Percentiles rank a stretch among this genome's conserved stretches.
Evolutionary conservation across 2,888 invertebrate species (phyloP).

Genomic region (Pharmacophagus antenor): DNA sequence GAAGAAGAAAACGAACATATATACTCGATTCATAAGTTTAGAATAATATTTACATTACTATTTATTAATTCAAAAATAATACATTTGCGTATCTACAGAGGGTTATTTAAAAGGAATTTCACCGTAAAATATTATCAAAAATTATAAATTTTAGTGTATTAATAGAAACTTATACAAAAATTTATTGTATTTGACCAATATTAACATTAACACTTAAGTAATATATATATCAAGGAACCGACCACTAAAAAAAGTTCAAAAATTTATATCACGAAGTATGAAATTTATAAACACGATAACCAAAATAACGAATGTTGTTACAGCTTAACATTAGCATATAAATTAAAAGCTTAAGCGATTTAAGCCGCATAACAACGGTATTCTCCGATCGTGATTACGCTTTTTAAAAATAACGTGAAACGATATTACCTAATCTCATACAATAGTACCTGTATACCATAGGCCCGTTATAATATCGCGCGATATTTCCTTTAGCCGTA

Average conservation of each 20-base stretch:
- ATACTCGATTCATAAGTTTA: too few relatives aligned
- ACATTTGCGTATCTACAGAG: too few relatives aligned
- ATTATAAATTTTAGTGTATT: too few relatives aligned
- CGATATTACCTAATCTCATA: neutral
- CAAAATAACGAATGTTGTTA: neutral
- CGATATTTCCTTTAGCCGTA: slow-evolving; percentile 15
- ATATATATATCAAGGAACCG: neutral
- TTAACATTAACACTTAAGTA: neutral
- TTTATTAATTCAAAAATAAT: too few relatives aligned
- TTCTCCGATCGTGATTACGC: slow-evolving; percentile 9
- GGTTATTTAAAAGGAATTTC: too few relatives aligned
- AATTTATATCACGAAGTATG: neutral
- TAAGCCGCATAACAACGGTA: slow-evolving; percentile 2
- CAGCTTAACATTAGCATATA: slow-evolving; percentile 13
- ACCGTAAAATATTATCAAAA: too few relatives aligned
- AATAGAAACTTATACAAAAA: neutral
- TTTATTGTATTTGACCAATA: neutral
- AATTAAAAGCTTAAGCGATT: slow-evolving; percentile 19
- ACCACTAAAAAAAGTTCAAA: neutral
- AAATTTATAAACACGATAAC: neutral
- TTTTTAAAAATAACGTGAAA: slow-evolving; percentile 10
- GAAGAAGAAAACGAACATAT: too few relatives aligned
- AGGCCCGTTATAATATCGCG: slow-evolving; percentile 11
- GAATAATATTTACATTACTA: too few relatives aligned
- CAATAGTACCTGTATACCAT: slow-evolving; percentile 12